Percentiles rank a stretch among this genome's conserved stretches.
phyloP scores from a whole-genome alignment of 2,797 vertebrate species.

The Cercopithecus hamlyni region DNA sequence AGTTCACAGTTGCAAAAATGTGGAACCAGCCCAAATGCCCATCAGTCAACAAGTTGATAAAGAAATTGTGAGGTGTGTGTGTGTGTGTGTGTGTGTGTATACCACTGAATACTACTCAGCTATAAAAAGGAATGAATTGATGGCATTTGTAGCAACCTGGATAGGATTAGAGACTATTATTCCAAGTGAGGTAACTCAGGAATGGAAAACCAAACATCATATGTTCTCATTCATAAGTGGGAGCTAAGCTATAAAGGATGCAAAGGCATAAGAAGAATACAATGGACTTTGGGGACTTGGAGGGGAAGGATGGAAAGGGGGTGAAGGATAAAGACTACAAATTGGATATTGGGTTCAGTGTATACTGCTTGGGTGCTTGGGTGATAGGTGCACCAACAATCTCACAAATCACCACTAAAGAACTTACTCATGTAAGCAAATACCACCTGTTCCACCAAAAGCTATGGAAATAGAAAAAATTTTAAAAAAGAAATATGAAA shows the following conservation, averaged over 20 bases:
- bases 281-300: neutral
- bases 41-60: no score
- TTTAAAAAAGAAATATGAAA: neutral
- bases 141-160: no score
- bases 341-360: neutral
- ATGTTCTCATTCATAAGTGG: no score
- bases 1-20: no score
- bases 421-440: neutral
- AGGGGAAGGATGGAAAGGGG: neutral
- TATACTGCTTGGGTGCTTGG: neutral
- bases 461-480: neutral
- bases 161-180: no score
- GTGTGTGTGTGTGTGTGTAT: no score
- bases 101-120: no score
- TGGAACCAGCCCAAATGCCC: no score
- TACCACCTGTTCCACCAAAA: neutral
- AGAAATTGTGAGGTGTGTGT: no score
- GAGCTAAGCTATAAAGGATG: neutral
- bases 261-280: neutral
- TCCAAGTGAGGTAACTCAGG: no score
- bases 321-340: neutral
- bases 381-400: neutral
- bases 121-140: no score
- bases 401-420: neutral
- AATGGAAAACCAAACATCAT: no score